Percentiles rank a stretch among this genome's conserved stretches.
Conservation (phyloP, 1,140 invertebrate species). For the Anastrepha obliqua region DNA sequence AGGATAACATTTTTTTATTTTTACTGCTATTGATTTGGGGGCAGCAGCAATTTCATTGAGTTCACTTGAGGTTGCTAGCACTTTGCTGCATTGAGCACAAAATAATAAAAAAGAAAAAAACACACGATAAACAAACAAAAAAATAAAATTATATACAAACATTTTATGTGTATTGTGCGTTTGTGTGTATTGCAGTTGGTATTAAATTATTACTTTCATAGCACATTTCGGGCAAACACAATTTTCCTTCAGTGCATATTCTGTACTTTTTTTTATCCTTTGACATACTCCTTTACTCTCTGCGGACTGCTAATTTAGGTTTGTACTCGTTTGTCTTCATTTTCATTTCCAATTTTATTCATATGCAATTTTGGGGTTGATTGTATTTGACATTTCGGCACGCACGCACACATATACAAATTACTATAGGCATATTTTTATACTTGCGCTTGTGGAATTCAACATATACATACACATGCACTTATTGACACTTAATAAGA, state of each 20-base stretch:
- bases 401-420: background rate
- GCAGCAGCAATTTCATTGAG: conserved; percentile 10
- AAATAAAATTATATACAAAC: background rate
- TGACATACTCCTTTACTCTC: background rate
- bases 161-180: too few species aligned
- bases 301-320: background rate
- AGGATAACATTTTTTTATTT: background rate
- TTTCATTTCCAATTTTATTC: background rate
- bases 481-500: background rate
- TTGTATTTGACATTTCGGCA: background rate
- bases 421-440: background rate
- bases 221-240: too few species aligned
- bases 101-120: background rate
- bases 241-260: too few species aligned
- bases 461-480: background rate
- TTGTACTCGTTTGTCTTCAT: background rate
- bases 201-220: background rate
- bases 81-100: background rate
- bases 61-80: background rate
- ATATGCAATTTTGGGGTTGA: background rate
- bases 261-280: too few species aligned
- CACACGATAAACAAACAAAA: background rate
- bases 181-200: background rate
- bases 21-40: background rate
- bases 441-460: background rate